These are phyloP conservation scores for Smithornis capensis DNA, from an alignment of 2,113 vertebrate genomes.

Conservation along the genomic window DNA sequence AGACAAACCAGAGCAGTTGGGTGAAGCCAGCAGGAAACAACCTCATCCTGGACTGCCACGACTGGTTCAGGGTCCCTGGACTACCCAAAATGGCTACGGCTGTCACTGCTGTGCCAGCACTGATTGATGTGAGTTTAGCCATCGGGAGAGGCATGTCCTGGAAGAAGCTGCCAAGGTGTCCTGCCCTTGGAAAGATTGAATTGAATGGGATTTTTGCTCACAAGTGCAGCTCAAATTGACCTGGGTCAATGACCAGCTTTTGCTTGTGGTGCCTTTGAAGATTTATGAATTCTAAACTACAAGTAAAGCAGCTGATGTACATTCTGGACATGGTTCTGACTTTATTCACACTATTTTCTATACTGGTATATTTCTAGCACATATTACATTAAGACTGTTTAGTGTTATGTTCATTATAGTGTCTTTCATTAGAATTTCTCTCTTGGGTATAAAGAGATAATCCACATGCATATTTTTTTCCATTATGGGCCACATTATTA, in stretches of 20 bases:
- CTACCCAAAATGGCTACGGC: neutral
- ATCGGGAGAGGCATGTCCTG: neutral
- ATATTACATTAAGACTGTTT: slow-evolving; percentile 21
- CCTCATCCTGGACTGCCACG: neutral
- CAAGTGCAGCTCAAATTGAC: neutral
- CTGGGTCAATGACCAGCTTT: neutral
- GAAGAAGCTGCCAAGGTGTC: neutral
- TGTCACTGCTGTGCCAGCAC: neutral
- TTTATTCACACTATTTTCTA: slow-evolving; percentile 1
- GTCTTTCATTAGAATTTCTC: slow-evolving; percentile 13
- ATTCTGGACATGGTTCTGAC: slow-evolving; percentile 9
- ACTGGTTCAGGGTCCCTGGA: neutral
- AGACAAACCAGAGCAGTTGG: rapidly evolving
- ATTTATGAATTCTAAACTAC: slow-evolving; percentile 1
- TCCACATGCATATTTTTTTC: slow-evolving; percentile 43
- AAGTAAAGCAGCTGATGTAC: slow-evolving; percentile 24
- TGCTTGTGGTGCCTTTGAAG: neutral
- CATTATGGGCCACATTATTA: slow-evolving; percentile 23
- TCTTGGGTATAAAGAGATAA: slow-evolving; percentile 16
- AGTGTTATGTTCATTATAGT: neutral
- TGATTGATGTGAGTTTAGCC: neutral
- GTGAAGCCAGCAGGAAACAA: neutral
- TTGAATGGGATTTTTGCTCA: neutral
- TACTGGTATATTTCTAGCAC: neutral
- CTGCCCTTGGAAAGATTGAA: neutral